These are phyloP conservation scores for Darevskia nairensis DNA, from an alignment of 2,797 vertebrate genomes.

Conservation along the genomic window DNA sequence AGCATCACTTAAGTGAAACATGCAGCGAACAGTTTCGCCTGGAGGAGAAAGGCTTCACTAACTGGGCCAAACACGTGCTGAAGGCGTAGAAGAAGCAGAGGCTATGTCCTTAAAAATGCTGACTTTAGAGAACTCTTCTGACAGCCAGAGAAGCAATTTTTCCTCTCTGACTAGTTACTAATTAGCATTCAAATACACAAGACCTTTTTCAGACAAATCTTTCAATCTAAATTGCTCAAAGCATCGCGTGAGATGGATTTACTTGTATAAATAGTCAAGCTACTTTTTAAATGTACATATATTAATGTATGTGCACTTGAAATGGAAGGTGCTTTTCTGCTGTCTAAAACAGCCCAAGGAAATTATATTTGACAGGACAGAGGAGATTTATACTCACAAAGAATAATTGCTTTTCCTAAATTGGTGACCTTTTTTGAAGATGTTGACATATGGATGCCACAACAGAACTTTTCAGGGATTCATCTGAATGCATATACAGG, in stretches of 20 bases:
- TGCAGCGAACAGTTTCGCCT: conserved; percentile 63
- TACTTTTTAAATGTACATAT: conserved; percentile 17
- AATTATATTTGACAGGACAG: conserved; percentile 4
- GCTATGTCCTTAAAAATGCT: conserved; percentile 25
- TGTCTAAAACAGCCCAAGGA: conserved; percentile 4
- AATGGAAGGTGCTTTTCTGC: conserved; percentile 15
- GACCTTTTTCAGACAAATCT: conserved; percentile 35
- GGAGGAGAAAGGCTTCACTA: conserved; percentile 67
- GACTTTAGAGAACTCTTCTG: conserved; percentile 46
- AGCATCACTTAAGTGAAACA: conserved; percentile 66
- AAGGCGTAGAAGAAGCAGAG: conserved; percentile 42
- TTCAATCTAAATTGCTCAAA: conserved; percentile 40
- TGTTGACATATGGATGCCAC: not conserved
- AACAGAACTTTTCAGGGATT: conserved; percentile 1
- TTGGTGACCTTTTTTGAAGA: conserved; percentile 33
- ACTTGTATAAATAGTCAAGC: conserved; percentile 41
- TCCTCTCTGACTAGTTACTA: conserved; percentile 36
- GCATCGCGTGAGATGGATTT: conserved; percentile 16
- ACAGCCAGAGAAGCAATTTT: conserved; percentile 50
- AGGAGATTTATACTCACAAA: not conserved
- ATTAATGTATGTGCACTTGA: conserved; percentile 22
- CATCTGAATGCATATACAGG: not conserved
- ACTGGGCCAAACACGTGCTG: conserved; percentile 52
- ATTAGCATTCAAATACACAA: conserved; percentile 37
- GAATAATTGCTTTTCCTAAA: conserved; percentile 10